Evolutionary conservation across 2,888 invertebrate species (phyloP), one percentile per base, ranked within the genome.

Genomic region (Lacanobia wlatinum): DNA sequence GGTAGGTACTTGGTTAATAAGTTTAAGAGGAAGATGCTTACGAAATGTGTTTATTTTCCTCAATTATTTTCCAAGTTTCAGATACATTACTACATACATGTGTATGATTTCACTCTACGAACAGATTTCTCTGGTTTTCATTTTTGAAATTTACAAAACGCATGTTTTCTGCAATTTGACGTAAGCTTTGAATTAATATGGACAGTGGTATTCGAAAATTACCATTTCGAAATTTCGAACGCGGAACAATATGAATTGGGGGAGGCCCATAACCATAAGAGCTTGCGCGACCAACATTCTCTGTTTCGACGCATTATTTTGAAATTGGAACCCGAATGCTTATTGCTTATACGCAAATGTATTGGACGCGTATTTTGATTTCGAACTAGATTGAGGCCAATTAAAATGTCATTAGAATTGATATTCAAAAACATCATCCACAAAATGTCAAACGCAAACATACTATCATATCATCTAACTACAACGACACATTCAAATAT

Each of bases 121-220:
- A 8, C 12, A 38, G 16, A 53, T n/a, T 2, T 12, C 16, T 23
- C 5, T 16, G 10, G 4, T 10, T 50, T 28, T 38, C 5, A 28
- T 43, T 46, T 5, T 28, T 5, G 10, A 46, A 21, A 9, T 28
- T 28, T 6, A 10, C 0, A 9, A 34, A 55, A 55, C 56, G 56
- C 18, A 14, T 56, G 18, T 12, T 69, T 53, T 63, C 28, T 64
- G 23, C 18, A 65, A 76, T 62, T 60, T 9, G 28, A 43, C 12
- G 63, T 50, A 64, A 7, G 56, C n/a, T 8, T 16, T 28, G 16
- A 66, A 59, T 78, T 56, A 23, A 80, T 5, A 48, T 34, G n/a
- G 28, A 61, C 8, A 58, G 81, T 67, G 7, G 38, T 48, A 70
- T 76, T 61, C 50, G 34, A 61, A 68, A 62, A 59, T 64, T 21